Base-by-base conservation (phyloP, 2,888 invertebrate species). In the Amblyjoppa fuscipennis region DNA sequence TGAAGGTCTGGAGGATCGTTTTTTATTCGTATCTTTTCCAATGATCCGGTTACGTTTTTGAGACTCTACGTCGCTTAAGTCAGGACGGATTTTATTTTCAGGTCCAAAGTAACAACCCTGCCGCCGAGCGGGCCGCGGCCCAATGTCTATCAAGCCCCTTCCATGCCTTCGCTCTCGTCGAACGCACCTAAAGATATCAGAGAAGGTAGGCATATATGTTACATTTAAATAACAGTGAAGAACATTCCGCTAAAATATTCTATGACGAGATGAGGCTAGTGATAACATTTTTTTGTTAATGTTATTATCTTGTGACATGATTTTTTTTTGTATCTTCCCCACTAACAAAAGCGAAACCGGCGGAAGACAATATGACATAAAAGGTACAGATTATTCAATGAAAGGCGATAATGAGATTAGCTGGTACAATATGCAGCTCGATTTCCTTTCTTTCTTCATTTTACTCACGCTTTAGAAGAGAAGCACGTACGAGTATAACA, bases 301-400 rank as follows among this genome's bases (percentile, higher is more conserved):
- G 61, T 56, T 75, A 70, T 80, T 45, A 77, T 77, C 38, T 83
- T 85, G 74, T 88, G 87, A 87, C 74, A 79, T 84, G 80, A 11
- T 82, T 82, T 34, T 56, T 88, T 90, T 91, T 91, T 92, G 89
- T 90, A 81, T 91, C 88, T 90, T 88, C 86, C 84, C 84, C 87
- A 51, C 38, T 83, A 28, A 83, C 87, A 90, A 93, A 93, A 93
- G 93, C 93, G 85, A 93, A 92, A 92, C 92, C 92, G 86, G 89
- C 91, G 92, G 93, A 93, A 92, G 92, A 92, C 90, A 92, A 90
- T 93, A 91, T 92, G 91, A 92, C 92, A 89, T 93, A 93, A 86
- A 86, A 93, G 93, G 93, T 93, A 93, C 91, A 90, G 83, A 90
- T 74, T 71, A 88, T 78, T 87, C 89, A 82, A 82, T 87, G 78